Percentiles rank a stretch among this genome's conserved stretches.
Evolutionary conservation across 2,797 vertebrate genomes (phyloP).

Genomic region (Micrastur ruficollis): DNA sequence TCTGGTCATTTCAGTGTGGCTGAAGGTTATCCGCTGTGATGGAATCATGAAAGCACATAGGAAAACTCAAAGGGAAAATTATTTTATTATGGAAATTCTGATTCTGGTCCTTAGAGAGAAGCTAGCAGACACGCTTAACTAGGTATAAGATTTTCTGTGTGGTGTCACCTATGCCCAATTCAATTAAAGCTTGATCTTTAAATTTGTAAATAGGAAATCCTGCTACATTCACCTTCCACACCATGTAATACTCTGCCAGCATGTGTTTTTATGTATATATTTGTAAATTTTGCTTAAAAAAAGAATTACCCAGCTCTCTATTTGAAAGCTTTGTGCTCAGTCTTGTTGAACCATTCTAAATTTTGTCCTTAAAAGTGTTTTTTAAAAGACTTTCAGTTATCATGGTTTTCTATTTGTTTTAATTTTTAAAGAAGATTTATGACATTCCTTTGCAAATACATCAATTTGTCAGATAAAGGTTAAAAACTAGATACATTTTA

Average conservation of each 20-base stretch:
- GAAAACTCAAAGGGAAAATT: neutral
- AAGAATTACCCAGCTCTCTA: neutral
- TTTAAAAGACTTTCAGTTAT: neutral
- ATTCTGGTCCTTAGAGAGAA: neutral
- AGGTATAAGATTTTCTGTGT: neutral
- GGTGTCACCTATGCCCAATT: neutral
- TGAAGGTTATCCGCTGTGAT: neutral
- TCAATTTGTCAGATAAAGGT: constrained; percentile 75
- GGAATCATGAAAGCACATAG: neutral
- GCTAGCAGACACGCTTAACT: neutral
- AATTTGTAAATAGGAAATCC: neutral
- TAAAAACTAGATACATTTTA: constrained; percentile 75
- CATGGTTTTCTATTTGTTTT: constrained; percentile 38
- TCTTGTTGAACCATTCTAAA: constrained; percentile 10
- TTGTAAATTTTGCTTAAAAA: neutral
- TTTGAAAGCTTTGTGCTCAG: neutral
- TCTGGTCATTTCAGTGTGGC: neutral
- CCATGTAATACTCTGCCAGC: neutral
- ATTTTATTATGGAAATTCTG: constrained; percentile 5
- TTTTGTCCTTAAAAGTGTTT: constrained; percentile 29
- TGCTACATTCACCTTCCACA: neutral
- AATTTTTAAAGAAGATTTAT: constrained; percentile 62
- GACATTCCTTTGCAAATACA: constrained; percentile 58
- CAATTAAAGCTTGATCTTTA: constrained; percentile 13
- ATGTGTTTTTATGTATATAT: neutral